Evolutionary conservation across 2,888 invertebrate species (phyloP), one percentile per base, ranked within the genome.

Genomic region (Metacarcinus magister): DNA sequence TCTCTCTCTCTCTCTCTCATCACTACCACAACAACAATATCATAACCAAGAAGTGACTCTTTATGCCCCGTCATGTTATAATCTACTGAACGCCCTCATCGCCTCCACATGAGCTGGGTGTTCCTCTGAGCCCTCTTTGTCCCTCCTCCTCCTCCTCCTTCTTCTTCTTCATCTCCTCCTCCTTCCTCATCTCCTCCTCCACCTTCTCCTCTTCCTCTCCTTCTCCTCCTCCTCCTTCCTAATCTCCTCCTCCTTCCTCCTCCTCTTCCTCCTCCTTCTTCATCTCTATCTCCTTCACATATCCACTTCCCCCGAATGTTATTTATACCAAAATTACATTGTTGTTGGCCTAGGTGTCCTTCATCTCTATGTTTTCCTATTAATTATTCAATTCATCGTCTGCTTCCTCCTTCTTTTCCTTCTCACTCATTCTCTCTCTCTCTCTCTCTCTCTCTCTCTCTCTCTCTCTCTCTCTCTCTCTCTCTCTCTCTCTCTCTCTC

Each of bases 281-380:
- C n/a, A 54, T 60, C 44, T 39, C 43, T 67, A 10, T 54, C 60
- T 39, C 93, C 75, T 39, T 43, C 67, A 28, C 90, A 44, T 94
- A 75, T 54, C 94, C 87, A 32, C 32, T 39, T 87, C 87, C 87
- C 48, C 23, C n/a, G 67, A 67, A 23, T 67, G 67, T 67, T n/a
- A 67, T n/a, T 67, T 67, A 67, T 67, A n/a, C n/a, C 67, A 7
- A 67, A n/a, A 67, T 67, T 67, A n/a, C n/a, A n/a, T 67, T 67
- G n/a, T 67, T 54, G 54, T 16, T 10, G 54, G 16, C 16, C 54
- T 54, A 54, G 13, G 54, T 54, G 54, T 16, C 16, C 54, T 54
- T 54, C 54, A 54, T 54, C 54, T 54, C 54, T 0, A 54, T 16
- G 54, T 54, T 10, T 16, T 54, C 54, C 3, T 54, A 67, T 67